A percentile compares a stretch with the other conserved stretches of the same genome.
Evolutionary conservation across 2,113 vertebrate species (phyloP).

Genomic region (Xiphophorus couchianus): DNA sequence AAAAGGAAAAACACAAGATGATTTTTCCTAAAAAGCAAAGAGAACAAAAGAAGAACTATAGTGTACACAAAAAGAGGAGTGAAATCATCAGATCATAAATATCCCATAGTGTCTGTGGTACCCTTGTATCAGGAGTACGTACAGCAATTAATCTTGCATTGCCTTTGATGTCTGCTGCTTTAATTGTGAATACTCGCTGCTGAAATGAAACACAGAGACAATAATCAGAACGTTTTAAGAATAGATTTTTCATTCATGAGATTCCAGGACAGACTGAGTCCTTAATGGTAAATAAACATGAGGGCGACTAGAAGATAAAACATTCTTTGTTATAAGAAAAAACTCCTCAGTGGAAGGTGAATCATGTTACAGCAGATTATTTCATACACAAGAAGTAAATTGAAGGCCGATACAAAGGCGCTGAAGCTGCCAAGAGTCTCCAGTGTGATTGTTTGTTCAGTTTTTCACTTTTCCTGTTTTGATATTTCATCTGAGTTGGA

Average conservation of each 20-base stretch:
- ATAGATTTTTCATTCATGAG: constrained; percentile 18
- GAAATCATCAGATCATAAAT: constrained; percentile 28
- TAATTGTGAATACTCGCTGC: constrained; percentile 1
- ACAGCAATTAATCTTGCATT: constrained; percentile 27
- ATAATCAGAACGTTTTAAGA: constrained; percentile 22
- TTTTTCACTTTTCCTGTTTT: too few relatives aligned
- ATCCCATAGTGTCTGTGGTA: constrained; percentile 21
- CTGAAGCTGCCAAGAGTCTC: constrained; percentile 50
- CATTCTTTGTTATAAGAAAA: too few relatives aligned
- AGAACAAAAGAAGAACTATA: constrained; percentile 42
- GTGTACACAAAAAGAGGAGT: constrained; percentile 20
- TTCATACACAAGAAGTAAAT: constrained; percentile 35
- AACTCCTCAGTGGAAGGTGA: constrained; percentile 36
- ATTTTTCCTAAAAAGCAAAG: constrained; percentile 27
- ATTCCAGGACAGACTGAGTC: constrained; percentile 31
- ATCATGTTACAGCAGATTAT: constrained; percentile 35
- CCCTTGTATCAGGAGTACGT: constrained; percentile 8
- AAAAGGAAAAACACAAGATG: constrained; percentile 50
- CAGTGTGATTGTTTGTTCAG: constrained; percentile 28
- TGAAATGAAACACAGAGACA: constrained; percentile 32
- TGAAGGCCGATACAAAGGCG: constrained; percentile 61
- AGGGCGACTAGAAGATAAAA: background rate
- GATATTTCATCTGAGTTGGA: too few relatives aligned
- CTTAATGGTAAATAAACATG: constrained; percentile 42
- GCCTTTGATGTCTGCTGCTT: constrained; percentile 32